phyloP scores from a whole-genome alignment of 2,888 invertebrate species.

The Heliconius cydno region DNA sequence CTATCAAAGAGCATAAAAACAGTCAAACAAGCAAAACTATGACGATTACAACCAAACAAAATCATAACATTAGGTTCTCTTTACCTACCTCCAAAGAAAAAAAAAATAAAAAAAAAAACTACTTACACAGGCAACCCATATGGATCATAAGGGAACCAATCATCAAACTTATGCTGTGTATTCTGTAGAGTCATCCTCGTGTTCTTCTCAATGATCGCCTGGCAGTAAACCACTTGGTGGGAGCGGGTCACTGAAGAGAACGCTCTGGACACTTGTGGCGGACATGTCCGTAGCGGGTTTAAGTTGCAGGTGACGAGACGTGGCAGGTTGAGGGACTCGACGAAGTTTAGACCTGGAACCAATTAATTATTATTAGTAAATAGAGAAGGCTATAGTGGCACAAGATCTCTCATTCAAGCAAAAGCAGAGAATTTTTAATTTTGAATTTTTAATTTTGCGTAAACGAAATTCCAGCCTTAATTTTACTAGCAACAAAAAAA shows the following conservation, averaged over 20 bases:
- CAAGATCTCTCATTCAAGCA: too few species aligned
- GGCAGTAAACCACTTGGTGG: conserved; percentile 96
- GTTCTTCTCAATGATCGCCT: conserved; percentile 94
- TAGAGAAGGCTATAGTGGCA: too few species aligned
- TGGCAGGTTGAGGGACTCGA: conserved; percentile 92
- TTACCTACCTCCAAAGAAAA: not conserved
- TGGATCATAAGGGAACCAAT: conserved; percentile 96
- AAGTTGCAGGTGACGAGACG: conserved; percentile 93
- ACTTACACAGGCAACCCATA: conserved; percentile 88
- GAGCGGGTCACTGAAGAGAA: conserved; percentile 92
- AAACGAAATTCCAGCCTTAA: too few species aligned
- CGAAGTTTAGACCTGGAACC: conserved; percentile 87
- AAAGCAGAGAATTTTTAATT: too few species aligned
- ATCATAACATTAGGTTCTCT: too few species aligned
- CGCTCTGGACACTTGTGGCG: conserved; percentile 89
- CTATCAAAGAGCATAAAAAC: too few species aligned
- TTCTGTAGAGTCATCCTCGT: conserved; percentile 80
- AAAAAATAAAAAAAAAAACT: not conserved
- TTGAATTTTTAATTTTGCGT: too few species aligned
- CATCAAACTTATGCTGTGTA: conserved; percentile 79
- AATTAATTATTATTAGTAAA: too few species aligned
- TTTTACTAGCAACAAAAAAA: too few species aligned
- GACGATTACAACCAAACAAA: too few species aligned
- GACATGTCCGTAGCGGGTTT: conserved; percentile 94
- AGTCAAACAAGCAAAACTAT: too few species aligned